phyloP scores from a whole-genome alignment of 2,797 vertebrate species.

The Ctenopoma kingsleyae region DNA sequence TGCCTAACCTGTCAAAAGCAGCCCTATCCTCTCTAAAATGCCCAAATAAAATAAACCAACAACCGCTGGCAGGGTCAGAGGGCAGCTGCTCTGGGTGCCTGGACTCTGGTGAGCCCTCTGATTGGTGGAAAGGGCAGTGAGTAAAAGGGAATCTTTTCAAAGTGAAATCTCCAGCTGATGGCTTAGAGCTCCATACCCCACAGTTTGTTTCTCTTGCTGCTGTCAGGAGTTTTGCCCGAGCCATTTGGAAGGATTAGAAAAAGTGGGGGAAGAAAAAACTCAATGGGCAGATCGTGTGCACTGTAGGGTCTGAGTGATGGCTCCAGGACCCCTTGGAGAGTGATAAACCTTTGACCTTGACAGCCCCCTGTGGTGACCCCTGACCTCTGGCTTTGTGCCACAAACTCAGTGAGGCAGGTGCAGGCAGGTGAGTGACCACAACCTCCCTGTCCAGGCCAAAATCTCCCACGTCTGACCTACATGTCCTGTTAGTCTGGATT shows the following conservation, averaged over 20 bases:
- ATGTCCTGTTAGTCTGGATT: slow-evolving; percentile 51
- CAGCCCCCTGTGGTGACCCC: slow-evolving; percentile 78
- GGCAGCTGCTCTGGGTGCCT: slow-evolving; percentile 80
- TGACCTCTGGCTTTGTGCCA: slow-evolving; percentile 82
- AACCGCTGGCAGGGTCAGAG: slow-evolving; percentile 81
- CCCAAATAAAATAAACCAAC: slow-evolving; percentile 82
- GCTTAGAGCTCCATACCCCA: slow-evolving; percentile 84
- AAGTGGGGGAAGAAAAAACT: slow-evolving; percentile 71
- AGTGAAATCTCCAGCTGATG: slow-evolving; percentile 87
- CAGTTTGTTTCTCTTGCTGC: slow-evolving; percentile 82
- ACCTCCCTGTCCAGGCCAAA: slow-evolving; percentile 60
- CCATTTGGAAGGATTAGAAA: slow-evolving; percentile 89
- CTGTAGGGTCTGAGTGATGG: slow-evolving; percentile 81
- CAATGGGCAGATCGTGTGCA: slow-evolving; percentile 68
- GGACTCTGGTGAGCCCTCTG: slow-evolving; percentile 77
- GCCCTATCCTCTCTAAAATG: slow-evolving; percentile 73
- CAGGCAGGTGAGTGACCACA: slow-evolving; percentile 76
- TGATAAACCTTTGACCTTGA: slow-evolving; percentile 86
- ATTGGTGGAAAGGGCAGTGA: slow-evolving; percentile 83
- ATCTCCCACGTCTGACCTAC: slow-evolving; percentile 64
- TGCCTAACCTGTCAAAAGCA: slow-evolving; percentile 84
- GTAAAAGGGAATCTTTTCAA: slow-evolving; percentile 84
- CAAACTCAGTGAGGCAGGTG: slow-evolving; percentile 75
- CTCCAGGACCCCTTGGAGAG: slow-evolving; percentile 80
- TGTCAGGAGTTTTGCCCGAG: slow-evolving; percentile 83